A percentile compares a stretch with the other conserved stretches of the same genome.
Evolutionary conservation across 2,113 vertebrate genomes (phyloP).

Genomic region (Guaruba guarouba): DNA sequence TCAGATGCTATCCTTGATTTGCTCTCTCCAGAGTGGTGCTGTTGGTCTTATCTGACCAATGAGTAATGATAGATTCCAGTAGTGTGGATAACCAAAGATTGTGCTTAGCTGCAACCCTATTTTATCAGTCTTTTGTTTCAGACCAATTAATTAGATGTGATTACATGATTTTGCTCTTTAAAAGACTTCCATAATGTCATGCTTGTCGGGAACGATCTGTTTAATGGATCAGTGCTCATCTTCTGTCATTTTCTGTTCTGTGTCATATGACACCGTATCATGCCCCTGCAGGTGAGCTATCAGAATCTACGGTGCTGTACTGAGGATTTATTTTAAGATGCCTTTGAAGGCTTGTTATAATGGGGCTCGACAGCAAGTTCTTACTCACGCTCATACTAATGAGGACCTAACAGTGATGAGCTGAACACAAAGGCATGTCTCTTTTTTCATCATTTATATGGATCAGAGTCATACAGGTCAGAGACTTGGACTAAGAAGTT

Average conservation of each 20-base stretch:
- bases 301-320: not conserved
- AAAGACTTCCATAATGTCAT: not conserved
- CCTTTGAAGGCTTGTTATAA: not conserved
- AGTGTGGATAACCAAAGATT: not conserved
- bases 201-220: not conserved
- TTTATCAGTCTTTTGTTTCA: constrained; percentile 3
- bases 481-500: not conserved
- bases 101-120: not conserved
- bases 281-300: not conserved
- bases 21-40: not conserved
- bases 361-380: not conserved
- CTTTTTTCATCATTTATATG: not conserved
- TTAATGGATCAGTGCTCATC: not conserved
- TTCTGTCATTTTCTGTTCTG: not conserved
- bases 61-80: not conserved
- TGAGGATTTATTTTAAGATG: not conserved
- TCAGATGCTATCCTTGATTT: not conserved
- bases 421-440: not conserved
- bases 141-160: not conserved
- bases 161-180: constrained; percentile 11
- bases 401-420: not conserved
- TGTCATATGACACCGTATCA: not conserved
- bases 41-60: not conserved
- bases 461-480: not conserved
- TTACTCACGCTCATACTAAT: not conserved